Evolutionary conservation across 2,797 vertebrate species (phyloP).

Genomic region (Oryzias sinensis): DNA sequence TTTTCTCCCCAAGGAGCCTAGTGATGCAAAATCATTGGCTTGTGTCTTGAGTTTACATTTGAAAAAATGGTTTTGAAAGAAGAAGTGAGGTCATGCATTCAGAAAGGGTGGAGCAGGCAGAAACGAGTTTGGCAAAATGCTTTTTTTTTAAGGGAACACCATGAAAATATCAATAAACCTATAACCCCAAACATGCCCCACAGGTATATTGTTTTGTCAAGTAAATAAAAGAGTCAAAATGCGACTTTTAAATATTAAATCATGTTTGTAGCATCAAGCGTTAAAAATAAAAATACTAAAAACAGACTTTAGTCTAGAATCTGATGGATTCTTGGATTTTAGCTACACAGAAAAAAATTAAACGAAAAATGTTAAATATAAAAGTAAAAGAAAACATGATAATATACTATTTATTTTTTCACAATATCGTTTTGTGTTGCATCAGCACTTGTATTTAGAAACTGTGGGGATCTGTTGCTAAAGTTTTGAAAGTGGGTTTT

Average conservation of each 20-base stretch:
- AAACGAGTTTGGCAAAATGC: too few species aligned
- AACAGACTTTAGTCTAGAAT: background rate
- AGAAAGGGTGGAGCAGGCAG: background rate
- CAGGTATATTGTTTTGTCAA: background rate
- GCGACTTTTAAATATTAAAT: background rate
- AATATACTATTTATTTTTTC: too few species aligned
- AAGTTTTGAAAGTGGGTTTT: too few species aligned
- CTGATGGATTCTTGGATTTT: background rate
- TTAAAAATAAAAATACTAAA: background rate
- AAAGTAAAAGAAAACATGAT: too few species aligned
- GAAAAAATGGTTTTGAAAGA: slow-evolving; percentile 12
- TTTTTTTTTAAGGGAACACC: too few species aligned
- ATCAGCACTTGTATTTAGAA: too few species aligned
- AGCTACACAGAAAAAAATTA: background rate
- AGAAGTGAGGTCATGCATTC: slow-evolving; percentile 55
- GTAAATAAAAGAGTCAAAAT: background rate
- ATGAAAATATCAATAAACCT: background rate
- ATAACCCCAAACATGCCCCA: background rate
- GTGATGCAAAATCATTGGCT: background rate
- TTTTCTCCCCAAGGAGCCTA: background rate
- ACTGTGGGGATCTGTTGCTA: too few species aligned
- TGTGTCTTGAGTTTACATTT: too few species aligned
- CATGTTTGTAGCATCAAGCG: background rate
- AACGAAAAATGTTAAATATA: too few species aligned
- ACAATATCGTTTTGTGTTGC: too few species aligned